A percentile compares a stretch with the other conserved stretches of the same genome.
These are phyloP conservation scores for Loriculus beryllinus DNA, from an alignment of 2,797 vertebrate genomes.

Conservation along the genomic window DNA sequence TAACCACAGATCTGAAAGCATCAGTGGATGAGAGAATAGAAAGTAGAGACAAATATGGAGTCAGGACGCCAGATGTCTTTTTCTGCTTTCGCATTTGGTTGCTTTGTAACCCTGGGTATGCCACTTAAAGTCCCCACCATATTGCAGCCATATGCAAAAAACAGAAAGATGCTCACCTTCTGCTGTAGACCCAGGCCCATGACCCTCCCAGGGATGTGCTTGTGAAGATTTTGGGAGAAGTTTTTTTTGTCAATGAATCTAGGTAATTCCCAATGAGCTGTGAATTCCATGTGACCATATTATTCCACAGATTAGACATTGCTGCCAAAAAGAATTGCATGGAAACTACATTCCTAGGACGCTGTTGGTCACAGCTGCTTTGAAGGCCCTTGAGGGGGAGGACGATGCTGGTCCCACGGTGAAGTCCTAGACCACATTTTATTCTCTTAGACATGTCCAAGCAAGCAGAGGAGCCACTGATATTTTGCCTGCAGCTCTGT, in stretches of 20 bases:
- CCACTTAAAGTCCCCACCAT: not conserved
- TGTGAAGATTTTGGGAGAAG: not conserved
- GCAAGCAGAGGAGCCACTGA: not conserved
- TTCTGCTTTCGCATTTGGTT: not conserved
- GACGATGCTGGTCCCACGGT: not conserved
- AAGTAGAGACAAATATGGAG: not conserved
- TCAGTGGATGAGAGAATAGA: not conserved
- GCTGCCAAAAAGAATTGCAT: not conserved
- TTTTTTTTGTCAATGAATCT: not conserved
- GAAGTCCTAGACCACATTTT: not conserved
- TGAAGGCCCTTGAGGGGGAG: not conserved
- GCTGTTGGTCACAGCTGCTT: not conserved
- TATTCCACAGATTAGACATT: not conserved
- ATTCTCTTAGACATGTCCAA: not conserved
- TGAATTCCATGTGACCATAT: not conserved
- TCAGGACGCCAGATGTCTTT: not conserved
- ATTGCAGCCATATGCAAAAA: not conserved
- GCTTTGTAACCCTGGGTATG: not conserved
- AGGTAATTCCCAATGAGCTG: not conserved
- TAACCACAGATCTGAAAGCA: conserved; percentile 16
- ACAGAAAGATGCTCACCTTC: not conserved
- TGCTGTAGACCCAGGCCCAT: not conserved
- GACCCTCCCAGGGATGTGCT: not conserved
- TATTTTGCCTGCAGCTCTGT: not conserved
- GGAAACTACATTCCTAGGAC: not conserved